Conservation (phyloP, 2,888 invertebrate species). For the Tuberolachnus salignus region DNA sequence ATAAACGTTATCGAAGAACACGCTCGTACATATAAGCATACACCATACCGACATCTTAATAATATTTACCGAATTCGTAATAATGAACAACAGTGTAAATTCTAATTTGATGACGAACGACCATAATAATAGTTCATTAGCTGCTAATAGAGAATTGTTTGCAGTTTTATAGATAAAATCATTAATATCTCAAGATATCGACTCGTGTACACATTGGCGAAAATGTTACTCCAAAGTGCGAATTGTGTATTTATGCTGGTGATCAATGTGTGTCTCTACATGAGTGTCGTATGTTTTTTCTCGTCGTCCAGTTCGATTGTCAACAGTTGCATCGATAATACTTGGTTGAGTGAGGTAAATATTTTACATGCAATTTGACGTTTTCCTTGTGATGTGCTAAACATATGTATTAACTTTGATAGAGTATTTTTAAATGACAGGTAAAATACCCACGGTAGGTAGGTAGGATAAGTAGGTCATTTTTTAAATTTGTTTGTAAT, state of each 20-base stretch:
- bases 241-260: slow-evolving; percentile 37
- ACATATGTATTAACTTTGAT: too few relatives aligned
- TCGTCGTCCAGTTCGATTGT: slow-evolving; percentile 35
- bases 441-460: too few relatives aligned
- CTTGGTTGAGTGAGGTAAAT: slow-evolving; percentile 47
- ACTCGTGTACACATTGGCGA: too few relatives aligned
- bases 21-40: too few relatives aligned
- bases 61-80: too few relatives aligned
- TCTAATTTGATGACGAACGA: neutral
- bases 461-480: slow-evolving; percentile 13
- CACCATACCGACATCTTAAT: too few relatives aligned
- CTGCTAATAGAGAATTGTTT: neutral
- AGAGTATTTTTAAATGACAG: too few relatives aligned
- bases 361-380: neutral
- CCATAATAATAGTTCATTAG: neutral
- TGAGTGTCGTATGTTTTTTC: slow-evolving; percentile 45
- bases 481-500: too few relatives aligned
- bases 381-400: neutral
- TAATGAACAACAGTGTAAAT: neutral
- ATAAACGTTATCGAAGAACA: neutral
- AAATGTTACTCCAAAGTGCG: neutral
- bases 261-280: slow-evolving; percentile 37
- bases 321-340: slow-evolving; percentile 22
- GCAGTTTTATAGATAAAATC: neutral
- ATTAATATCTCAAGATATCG: neutral